A percentile compares a stretch with the other conserved stretches of the same genome.
These are phyloP conservation scores for Peromyscus eremicus DNA, from an alignment of 2,797 vertebrate genomes.

Conservation along the genomic window DNA sequence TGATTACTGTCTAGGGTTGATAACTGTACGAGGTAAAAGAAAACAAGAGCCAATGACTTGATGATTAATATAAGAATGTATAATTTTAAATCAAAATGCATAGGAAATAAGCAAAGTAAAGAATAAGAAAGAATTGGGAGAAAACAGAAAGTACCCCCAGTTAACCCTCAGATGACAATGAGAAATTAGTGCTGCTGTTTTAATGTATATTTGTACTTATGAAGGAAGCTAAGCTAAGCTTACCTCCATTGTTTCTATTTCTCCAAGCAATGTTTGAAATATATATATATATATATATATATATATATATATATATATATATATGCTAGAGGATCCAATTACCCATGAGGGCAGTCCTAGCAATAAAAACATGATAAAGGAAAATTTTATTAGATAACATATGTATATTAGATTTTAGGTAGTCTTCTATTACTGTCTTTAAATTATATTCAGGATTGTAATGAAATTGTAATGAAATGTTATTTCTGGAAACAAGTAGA, in stretches of 20 bases:
- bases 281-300: background rate
- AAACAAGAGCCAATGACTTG: background rate
- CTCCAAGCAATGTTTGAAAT: background rate
- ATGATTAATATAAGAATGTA: background rate
- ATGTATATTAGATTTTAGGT: background rate
- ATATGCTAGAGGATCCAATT: background rate
- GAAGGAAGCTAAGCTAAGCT: background rate
- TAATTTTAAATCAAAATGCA: constrained; percentile 2
- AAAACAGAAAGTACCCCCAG: background rate
- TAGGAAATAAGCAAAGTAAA: background rate
- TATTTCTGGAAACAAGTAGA: constrained; percentile 14
- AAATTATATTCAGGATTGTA: background rate
- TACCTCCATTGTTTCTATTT: background rate
- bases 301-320: no score
- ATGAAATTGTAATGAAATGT: constrained; percentile 18
- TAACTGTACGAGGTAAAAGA: background rate
- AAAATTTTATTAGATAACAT: background rate
- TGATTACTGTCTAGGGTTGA: background rate
- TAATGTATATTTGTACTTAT: background rate
- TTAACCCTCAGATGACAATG: background rate
- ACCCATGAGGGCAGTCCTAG: background rate
- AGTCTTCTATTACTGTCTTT: background rate
- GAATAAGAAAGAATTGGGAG: background rate
- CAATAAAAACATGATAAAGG: background rate
- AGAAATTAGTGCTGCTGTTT: background rate